Evolutionary conservation across 2,888 invertebrate species (phyloP), one percentile per base, ranked within the genome.

Genomic region (Hydrotaea diabolus): DNA sequence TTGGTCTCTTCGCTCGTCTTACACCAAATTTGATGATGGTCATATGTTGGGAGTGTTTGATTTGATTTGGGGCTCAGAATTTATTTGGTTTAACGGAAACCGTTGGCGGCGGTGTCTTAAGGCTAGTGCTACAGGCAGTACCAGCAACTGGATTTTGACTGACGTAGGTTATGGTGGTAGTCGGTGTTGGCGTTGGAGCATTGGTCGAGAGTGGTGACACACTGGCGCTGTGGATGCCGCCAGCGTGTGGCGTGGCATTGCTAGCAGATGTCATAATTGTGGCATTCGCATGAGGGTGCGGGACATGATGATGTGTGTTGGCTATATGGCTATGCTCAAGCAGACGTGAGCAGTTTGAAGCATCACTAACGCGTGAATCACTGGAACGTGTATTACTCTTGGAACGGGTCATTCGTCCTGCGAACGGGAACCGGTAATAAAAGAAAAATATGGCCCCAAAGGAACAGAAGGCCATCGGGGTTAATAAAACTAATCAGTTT

Each of bases 301-400:
- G 77, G 77, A 84, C 66, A 66, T 78, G 82, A 77, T 85, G 86
- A 77, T 85, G 87, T 79, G 80, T 83, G 55, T 64, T 85, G 57
- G 87, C 86, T 86, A 87, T 86, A 87, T 90, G 90, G 49, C 89
- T 88, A 86, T 92, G 92, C 88, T 92, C 92, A 89, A 90, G 90
- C 86, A 91, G 87, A 84, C 91, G 90, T 64, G 92, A 92, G 85
- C 91, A 91, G 88, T 90, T 92, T 76, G 92, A 92, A 26, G 89
- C 90, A 87, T 92, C 92, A 86, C 92, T 92, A 86, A 90, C 91
- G 80, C 91, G 91, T 57, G 92, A 92, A 78, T 92, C 92, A 87
- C 91, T 92, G 86, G 92, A 92, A 86, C 91, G 91, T 57, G 92
- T 92, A 86, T 92, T 92, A 87, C 92, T 92, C 88, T 92, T 92